Base-by-base conservation (phyloP, 1,140 invertebrate genomes). In the Zophobas morio region DNA sequence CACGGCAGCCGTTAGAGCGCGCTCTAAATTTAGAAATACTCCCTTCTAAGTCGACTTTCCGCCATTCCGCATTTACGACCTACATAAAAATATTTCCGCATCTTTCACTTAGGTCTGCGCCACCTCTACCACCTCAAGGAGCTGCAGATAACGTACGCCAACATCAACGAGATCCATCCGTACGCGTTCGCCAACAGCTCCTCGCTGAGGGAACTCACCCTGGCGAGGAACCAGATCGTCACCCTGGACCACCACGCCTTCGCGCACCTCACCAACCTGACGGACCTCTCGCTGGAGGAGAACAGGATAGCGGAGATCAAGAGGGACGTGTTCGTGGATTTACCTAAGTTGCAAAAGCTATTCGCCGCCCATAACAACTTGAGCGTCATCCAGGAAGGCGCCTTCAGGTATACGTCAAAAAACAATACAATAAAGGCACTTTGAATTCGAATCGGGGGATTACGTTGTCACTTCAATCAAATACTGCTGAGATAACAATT, bases 171-270 rank as follows among this genome's bases (percentile, higher is more conserved):
- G 0, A 85, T 95, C 0, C 86, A 88, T 54, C 88, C 92, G 39
- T 91, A 90, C 82, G 90, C 93, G 0, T 94, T 95, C 79, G 91
- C 91, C 1, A 94, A 94, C 86, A 84, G 94, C 39, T 89, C 90
- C 1, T 89, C 89, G 57, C 85, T 95, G 8, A 88, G 90, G 66
- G 90, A 93, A 77, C 90, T 94, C 72, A 89, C 89, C 2, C 84
- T 95, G 37, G 89, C 89, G 0, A 89, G 90, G 53, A 95, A 94
- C 85, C 88, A 89, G 77, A 93, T 96, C 6, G 87, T 89, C 74
- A 87, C 82, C 0, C 82, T 96, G 54, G 88, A 89, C 72, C 89
- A 89, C 79, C 89, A 92, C 80, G 89, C 94, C 0, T 93, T 96
- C 81, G 86, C 88, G 8, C 87, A 90, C 76, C 86, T 92, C 81